Percentiles rank a stretch among this genome's conserved stretches.
phyloP scores from a whole-genome alignment of 2,888 invertebrate species.

The Tipula confusa region DNA sequence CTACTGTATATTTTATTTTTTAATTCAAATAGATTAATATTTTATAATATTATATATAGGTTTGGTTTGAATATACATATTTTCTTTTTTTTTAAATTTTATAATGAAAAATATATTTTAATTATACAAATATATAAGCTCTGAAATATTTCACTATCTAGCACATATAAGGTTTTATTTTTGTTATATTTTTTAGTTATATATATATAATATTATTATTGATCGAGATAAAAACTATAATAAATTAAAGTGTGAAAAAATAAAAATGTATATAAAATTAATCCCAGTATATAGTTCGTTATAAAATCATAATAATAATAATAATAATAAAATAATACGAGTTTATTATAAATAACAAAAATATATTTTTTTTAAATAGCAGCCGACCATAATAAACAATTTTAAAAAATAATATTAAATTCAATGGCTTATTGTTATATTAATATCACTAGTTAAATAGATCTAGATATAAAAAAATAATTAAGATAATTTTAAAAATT shows the following conservation, averaged over 20 bases:
- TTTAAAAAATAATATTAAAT: too few species aligned
- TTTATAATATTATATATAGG: neutral
- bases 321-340: too few species aligned
- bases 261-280: neutral
- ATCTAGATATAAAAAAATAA: neutral
- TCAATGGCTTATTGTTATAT: too few species aligned
- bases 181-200: neutral
- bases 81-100: neutral
- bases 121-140: neutral
- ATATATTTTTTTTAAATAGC: too few species aligned
- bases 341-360: neutral
- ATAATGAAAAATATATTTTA: slow-evolving; percentile 5
- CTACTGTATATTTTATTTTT: too few species aligned
- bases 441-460: neutral
- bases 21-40: neutral
- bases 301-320: neutral
- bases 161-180: neutral
- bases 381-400: too few species aligned
- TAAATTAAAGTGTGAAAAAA: neutral
- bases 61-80: neutral
- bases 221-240: too few species aligned
- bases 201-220: neutral
- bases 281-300: neutral
- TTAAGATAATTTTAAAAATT: neutral
- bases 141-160: neutral